Conservation (phyloP, 1,140 invertebrate genomes). For the Bathynomus jamesi region DNA sequence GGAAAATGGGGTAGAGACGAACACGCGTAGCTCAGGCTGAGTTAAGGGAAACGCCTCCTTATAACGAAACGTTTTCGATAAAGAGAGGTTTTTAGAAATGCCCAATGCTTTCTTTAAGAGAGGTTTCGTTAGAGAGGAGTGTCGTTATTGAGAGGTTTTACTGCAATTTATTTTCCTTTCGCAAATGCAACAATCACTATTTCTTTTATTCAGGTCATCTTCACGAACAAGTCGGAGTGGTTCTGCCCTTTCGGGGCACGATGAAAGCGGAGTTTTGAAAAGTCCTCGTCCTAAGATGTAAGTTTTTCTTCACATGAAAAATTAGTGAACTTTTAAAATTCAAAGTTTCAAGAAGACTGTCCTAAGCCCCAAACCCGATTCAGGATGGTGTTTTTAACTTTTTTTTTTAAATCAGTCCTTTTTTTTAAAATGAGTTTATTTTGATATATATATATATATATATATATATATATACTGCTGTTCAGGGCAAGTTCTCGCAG, state of each 20-base stretch:
- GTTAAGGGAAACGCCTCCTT: no score
- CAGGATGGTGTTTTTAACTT: no score
- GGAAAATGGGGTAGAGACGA: no score
- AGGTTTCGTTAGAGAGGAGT: no score
- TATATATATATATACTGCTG: conserved; percentile 14
- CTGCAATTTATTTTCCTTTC: no score
- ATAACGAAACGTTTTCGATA: no score
- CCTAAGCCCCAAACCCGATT: no score
- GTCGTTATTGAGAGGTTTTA: no score
- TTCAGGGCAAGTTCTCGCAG: conserved; percentile 39
- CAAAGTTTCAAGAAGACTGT: neutral
- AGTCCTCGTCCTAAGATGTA: neutral
- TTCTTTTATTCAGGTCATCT: conserved; percentile 24
- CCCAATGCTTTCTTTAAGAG: no score
- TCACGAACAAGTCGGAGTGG: conserved; percentile 28
- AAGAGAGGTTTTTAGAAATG: no score
- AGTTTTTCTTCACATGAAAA: neutral
- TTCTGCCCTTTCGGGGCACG: conserved; percentile 23
- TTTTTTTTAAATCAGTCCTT: neutral
- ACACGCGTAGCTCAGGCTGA: no score
- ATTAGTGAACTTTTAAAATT: neutral
- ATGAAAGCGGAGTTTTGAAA: neutral
- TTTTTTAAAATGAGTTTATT: neutral
- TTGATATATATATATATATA: neutral
- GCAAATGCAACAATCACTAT: no score